These are phyloP conservation scores for Drosophila subsilvestris DNA, from an alignment of 2,888 invertebrate species.

Conservation along the genomic window DNA sequence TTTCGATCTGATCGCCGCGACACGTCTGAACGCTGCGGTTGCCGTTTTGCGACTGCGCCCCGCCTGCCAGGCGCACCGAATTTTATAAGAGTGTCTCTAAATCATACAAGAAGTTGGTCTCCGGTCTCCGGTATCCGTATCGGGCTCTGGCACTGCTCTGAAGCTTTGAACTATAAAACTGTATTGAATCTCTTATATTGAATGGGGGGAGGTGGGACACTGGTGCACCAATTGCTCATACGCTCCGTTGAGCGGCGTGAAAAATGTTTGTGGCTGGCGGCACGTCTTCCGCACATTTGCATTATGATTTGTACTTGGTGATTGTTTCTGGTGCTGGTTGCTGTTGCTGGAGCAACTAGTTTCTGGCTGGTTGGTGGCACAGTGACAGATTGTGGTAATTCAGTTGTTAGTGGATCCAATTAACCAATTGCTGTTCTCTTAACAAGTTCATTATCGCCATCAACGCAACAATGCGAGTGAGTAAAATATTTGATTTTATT, in stretches of 20 bases:
- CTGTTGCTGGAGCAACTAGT: neutral
- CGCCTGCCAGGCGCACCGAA: conserved; percentile 60
- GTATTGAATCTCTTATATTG: conserved; percentile 60
- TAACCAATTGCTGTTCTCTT: conserved; percentile 32
- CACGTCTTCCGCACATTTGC: conserved; percentile 63
- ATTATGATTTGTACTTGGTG: conserved; percentile 25
- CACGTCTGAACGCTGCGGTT: conserved; percentile 68
- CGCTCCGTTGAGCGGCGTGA: conserved; percentile 57
- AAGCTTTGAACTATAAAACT: conserved; percentile 17
- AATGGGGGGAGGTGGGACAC: conserved; percentile 3
- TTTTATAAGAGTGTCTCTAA: conserved; percentile 65
- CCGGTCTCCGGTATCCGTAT: neutral
- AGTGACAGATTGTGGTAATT: conserved; percentile 42
- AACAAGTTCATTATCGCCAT: conserved; percentile 64
- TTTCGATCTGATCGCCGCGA: conserved; percentile 48
- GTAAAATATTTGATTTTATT: conserved; percentile 18
- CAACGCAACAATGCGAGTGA: conserved; percentile 16
- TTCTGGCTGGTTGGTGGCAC: conserved; percentile 2
- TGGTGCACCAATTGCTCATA: conserved; percentile 57
- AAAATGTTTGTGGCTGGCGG: conserved; percentile 34
- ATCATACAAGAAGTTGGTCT: conserved; percentile 22
- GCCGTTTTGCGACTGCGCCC: conserved; percentile 69
- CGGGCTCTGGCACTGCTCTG: neutral
- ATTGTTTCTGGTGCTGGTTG: neutral
- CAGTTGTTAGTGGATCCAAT: conserved; percentile 25